Evolutionary conservation across 1,140 invertebrate species (phyloP).

Genomic region (Calosoma granatense): DNA sequence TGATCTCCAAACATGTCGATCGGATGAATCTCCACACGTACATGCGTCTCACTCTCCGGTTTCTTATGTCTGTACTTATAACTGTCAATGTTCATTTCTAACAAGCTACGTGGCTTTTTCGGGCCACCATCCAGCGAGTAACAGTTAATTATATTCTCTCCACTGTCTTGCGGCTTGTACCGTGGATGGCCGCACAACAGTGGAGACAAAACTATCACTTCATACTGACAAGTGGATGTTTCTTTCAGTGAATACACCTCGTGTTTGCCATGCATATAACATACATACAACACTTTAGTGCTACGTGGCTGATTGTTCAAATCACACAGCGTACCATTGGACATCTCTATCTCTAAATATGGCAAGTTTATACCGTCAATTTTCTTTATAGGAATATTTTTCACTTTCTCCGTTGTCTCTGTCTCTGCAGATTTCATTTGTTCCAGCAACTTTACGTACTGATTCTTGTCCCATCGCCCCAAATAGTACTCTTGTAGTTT

Average conservation of each 20-base stretch:
- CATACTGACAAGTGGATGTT: slow-evolving; percentile 88
- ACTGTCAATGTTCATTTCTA: slow-evolving; percentile 61
- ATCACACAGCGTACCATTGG: slow-evolving; percentile 82
- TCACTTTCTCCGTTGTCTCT: slow-evolving; percentile 35
- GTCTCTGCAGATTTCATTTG: slow-evolving; percentile 46
- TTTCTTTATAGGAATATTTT: slow-evolving; percentile 51
- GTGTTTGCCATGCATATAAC: slow-evolving; percentile 74
- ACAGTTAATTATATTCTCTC: slow-evolving; percentile 72
- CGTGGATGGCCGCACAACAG: slow-evolving; percentile 79
- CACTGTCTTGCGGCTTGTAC: slow-evolving; percentile 73
- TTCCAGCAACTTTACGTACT: slow-evolving; percentile 37
- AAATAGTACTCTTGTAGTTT: slow-evolving; percentile 75
- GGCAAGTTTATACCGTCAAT: slow-evolving; percentile 80
- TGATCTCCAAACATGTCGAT: slow-evolving; percentile 38
- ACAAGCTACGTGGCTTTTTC: slow-evolving; percentile 61
- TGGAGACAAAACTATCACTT: slow-evolving; percentile 76
- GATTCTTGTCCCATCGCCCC: slow-evolving; percentile 55
- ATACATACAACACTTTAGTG: slow-evolving; percentile 75
- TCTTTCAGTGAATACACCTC: slow-evolving; percentile 91
- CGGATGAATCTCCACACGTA: slow-evolving; percentile 55
- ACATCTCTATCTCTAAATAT: slow-evolving; percentile 70
- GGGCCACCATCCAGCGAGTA: slow-evolving; percentile 56
- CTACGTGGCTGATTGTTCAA: slow-evolving; percentile 70
- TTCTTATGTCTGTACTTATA: slow-evolving; percentile 54
- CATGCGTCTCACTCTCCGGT: slow-evolving; percentile 51